These are phyloP conservation scores for Cinclus cinclus DNA, from an alignment of 2,113 vertebrate genomes.

Conservation along the genomic window DNA sequence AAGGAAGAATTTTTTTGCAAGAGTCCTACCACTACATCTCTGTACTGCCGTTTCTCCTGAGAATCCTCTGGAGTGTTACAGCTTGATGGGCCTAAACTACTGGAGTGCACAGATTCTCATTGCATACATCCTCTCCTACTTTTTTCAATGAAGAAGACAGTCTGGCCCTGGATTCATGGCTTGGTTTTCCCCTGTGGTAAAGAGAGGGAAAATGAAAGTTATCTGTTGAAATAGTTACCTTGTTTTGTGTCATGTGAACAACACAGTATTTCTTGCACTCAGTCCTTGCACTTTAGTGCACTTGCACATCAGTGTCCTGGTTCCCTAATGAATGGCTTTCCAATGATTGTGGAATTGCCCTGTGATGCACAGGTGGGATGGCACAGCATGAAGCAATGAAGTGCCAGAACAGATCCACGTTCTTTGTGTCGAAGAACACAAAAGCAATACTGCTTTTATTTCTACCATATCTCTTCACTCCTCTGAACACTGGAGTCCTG, in stretches of 20 bases:
- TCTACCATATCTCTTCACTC: background rate
- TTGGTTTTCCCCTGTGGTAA: background rate
- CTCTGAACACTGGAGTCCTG: background rate
- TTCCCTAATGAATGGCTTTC: background rate
- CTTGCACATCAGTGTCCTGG: accelerated
- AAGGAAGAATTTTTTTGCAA: background rate
- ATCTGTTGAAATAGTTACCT: background rate
- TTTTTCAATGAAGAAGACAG: background rate
- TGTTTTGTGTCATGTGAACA: background rate
- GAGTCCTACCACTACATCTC: background rate
- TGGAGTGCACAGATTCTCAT: background rate
- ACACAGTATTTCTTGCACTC: background rate
- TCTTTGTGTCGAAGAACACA: background rate
- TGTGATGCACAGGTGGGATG: background rate
- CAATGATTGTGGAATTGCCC: background rate
- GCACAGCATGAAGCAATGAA: background rate
- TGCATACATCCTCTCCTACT: background rate
- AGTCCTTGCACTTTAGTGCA: too few species aligned
- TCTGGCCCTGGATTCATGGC: background rate
- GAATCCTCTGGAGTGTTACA: background rate
- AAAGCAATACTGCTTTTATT: background rate
- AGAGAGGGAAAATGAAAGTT: background rate
- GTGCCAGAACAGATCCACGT: background rate
- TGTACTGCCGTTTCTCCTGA: background rate
- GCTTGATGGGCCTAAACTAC: background rate